Base-by-base conservation (phyloP, 92 coral and sea anemone species). In the Paramuricea clavata region DNA sequence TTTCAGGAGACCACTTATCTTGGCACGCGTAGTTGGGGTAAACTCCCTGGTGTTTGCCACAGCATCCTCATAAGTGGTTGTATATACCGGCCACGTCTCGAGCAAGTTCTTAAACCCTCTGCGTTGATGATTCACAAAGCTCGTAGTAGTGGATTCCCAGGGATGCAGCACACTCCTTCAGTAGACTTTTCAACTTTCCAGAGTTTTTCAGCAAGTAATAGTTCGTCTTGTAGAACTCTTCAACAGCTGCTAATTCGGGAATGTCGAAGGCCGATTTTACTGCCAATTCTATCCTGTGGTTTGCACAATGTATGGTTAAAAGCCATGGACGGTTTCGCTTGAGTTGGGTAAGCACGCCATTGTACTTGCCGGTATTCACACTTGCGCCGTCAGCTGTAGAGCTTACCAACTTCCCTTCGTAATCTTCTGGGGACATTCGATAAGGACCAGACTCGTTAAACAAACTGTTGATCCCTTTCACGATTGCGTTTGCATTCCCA, bases 161-260 rank as follows among this genome's bases (percentile, higher is more conserved):
- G 50, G 70, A 28, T 41, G 81, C 62, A 47, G 81, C 81, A 75
- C 81, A 75, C 81, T 75, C 59, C 81, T 75, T 75, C 64, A 75
- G 61, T 39, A 75, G 33, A 75, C 59, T 47, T 75, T 75, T 75
- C 49, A 80, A 61, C 49, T 80, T 80, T 23, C 85, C 85, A 61
- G 85, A 80, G 16, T 30, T 57, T 33, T 80, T 80, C 54, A 80
- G 73, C 74, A 80, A 61, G 85, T 61, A 80, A 52, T 80, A 80
- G 88, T 85, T 85, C 26, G 73, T 34, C 71, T 85, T 57, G 61
- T 74, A 61, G 85, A 80, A 74, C 73, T 74, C 88, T 49, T 74
- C 81, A 54, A 83, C 83, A 56, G 34, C 74, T 54, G 50, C 27
- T 50, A 83, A 83, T 30, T 71, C 31, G 28, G 74, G 81, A 57